These are phyloP conservation scores for Drosophila teissieri DNA, from an alignment of 1,140 invertebrate species.

Conservation along the genomic window DNA sequence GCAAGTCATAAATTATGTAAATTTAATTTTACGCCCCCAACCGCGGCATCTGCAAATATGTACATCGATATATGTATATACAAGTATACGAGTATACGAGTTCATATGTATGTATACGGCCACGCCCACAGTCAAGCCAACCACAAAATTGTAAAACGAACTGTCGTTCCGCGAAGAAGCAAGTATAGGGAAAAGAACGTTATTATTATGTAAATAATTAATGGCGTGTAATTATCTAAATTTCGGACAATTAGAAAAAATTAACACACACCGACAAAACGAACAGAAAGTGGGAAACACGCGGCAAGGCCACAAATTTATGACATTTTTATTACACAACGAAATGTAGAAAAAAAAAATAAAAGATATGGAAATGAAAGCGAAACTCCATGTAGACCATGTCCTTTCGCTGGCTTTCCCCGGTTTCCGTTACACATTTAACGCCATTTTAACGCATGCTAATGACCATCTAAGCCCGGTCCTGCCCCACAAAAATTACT, in stretches of 20 bases:
- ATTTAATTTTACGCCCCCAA: conserved; percentile 77
- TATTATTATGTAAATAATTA: conserved; percentile 83
- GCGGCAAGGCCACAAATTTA: conserved; percentile 57
- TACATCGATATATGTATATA: not conserved
- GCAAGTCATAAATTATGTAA: conserved; percentile 84
- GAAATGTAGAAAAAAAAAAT: conserved; percentile 10
- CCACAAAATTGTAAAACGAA: conserved; percentile 70
- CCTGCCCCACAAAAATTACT: conserved; percentile 54
- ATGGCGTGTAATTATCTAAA: conserved; percentile 82
- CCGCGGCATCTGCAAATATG: conserved; percentile 13
- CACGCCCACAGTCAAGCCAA: conserved; percentile 57
- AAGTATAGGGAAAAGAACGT: conserved; percentile 26
- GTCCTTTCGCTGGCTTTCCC: conserved; percentile 40
- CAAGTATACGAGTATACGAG: not conserved
- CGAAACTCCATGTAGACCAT: conserved; percentile 45
- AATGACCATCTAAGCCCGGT: conserved; percentile 54
- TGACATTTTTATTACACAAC: conserved; percentile 77
- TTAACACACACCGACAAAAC: conserved; percentile 53
- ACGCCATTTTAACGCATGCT: conserved; percentile 82
- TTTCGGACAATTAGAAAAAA: conserved; percentile 83
- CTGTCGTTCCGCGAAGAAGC: conserved; percentile 6
- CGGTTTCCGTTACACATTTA: conserved; percentile 76
- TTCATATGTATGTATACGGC: conserved; percentile 32
- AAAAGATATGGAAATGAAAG: conserved; percentile 32
- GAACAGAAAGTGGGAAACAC: conserved; percentile 11